Conservation (phyloP, 2,797 vertebrate species). For the Mallotus villosus region DNA sequence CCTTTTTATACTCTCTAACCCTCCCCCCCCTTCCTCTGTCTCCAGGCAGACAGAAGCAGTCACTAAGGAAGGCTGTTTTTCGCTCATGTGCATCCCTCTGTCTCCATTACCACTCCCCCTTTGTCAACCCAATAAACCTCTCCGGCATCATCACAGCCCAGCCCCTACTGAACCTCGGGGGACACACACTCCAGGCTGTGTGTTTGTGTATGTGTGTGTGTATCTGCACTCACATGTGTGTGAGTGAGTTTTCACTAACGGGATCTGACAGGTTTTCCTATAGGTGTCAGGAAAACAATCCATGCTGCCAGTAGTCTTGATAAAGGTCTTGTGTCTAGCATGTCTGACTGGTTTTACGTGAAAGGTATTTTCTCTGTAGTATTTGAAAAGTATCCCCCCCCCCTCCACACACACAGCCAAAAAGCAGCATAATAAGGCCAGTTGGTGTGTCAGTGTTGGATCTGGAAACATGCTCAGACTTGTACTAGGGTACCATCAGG, state of each 20-base stretch:
- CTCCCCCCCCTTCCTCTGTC: slow-evolving; percentile 12
- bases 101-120: slow-evolving; percentile 45
- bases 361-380: too few relatives aligned
- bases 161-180: slow-evolving; percentile 45
- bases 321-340: too few relatives aligned
- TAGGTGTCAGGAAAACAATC: too few relatives aligned
- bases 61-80: slow-evolving; percentile 32
- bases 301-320: too few relatives aligned
- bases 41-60: slow-evolving; percentile 29
- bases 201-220: slow-evolving; percentile 8
- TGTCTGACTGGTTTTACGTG: too few relatives aligned
- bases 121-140: slow-evolving; percentile 50
- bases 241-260: not conserved
- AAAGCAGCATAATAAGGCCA: too few relatives aligned
- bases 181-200: slow-evolving; percentile 37
- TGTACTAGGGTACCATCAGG: not conserved
- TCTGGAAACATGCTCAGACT: not conserved
- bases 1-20: too few relatives aligned
- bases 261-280: too few relatives aligned
- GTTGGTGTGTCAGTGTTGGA: too few relatives aligned
- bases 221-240: not conserved
- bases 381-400: too few relatives aligned
- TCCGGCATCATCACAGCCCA: slow-evolving; percentile 47
- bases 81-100: slow-evolving; percentile 23
- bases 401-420: too few relatives aligned